Evolutionary conservation across 1,140 invertebrate species (phyloP).

Genomic region (Leptestheria dahalacensis): DNA sequence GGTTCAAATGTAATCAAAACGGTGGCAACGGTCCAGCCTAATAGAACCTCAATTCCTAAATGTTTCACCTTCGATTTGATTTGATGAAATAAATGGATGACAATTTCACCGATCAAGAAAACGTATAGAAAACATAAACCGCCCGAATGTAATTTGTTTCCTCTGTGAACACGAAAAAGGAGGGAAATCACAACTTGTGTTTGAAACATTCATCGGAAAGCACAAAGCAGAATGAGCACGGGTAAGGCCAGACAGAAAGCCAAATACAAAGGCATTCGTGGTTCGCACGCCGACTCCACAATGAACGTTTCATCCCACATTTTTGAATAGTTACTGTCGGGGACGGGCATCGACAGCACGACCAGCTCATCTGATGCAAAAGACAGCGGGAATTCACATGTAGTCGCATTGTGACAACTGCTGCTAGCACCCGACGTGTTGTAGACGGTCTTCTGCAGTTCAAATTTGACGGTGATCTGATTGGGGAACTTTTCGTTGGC

Average conservation of each 20-base stretch:
- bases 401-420: conserved; percentile 37
- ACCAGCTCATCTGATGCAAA: conserved; percentile 51
- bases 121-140: too few relatives aligned
- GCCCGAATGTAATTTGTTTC: too few relatives aligned
- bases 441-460: conserved; percentile 50
- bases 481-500: conserved; percentile 47
- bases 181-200: background rate
- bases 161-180: too few relatives aligned
- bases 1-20: too few relatives aligned
- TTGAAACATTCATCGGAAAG: conserved; percentile 32
- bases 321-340: conserved; percentile 18
- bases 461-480: conserved; percentile 37
- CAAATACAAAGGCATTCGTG: conserved; percentile 49
- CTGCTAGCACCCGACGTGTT: conserved; percentile 37
- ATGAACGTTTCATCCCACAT: conserved; percentile 57
- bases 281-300: conserved; percentile 53
- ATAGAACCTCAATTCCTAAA: too few relatives aligned
- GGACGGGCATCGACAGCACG: conserved; percentile 25
- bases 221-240: conserved; percentile 50
- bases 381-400: conserved; percentile 44
- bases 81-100: too few relatives aligned
- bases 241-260: conserved; percentile 51
- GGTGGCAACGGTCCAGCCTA: too few relatives aligned
- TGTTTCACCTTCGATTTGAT: too few relatives aligned
- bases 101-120: too few relatives aligned